phyloP scores from a whole-genome alignment of 2,113 vertebrate genomes.

The Lagopus muta region DNA sequence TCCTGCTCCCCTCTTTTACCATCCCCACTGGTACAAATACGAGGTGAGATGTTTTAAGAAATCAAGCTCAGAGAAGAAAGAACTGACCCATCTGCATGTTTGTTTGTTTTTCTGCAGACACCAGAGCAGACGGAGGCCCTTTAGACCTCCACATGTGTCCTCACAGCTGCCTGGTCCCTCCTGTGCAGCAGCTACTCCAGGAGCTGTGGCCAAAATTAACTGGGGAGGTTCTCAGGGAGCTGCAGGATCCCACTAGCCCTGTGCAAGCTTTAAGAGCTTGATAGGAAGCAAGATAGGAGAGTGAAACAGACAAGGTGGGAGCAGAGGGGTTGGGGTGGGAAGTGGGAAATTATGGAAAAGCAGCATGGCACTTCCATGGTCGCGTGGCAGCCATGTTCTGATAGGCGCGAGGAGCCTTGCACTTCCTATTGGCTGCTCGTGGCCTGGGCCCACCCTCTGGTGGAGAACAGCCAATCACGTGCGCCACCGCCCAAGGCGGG shows the following conservation, averaged over 20 bases:
- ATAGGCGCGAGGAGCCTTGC: rapidly evolving
- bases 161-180: neutral
- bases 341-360: no score
- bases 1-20: neutral
- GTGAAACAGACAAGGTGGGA: neutral
- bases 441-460: neutral
- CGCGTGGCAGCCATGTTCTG: rapidly evolving
- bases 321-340: neutral
- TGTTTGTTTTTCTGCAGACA: neutral
- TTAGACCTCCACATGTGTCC: neutral
- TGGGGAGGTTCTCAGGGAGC: neutral
- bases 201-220: neutral
- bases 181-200: neutral
- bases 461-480: neutral
- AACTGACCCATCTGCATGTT: neutral
- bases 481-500: neutral
- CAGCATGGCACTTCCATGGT: no score
- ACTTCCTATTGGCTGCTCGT: neutral
- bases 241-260: neutral
- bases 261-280: neutral
- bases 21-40: neutral
- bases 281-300: neutral
- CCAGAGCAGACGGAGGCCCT: neutral
- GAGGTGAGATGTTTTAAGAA: neutral
- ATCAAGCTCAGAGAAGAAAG: neutral